Evolutionary conservation across 1,140 invertebrate genomes (phyloP), one percentile per base, ranked within the genome.

Genomic region (Drosophila sucinea): DNA sequence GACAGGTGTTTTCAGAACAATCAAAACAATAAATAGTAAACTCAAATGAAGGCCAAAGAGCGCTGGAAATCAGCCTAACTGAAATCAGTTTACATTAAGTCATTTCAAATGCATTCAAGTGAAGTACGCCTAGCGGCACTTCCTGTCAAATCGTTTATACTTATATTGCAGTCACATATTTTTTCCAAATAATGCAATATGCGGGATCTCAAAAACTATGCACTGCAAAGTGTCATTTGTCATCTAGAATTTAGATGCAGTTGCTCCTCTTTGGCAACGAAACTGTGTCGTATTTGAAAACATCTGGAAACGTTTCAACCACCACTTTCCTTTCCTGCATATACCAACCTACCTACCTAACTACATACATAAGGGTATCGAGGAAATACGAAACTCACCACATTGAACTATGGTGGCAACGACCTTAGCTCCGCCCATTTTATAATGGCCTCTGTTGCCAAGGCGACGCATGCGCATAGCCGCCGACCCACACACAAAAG

Each of bases 351-450:
- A 47, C 6, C 1, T 23, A 23, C 25, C 7, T 6, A 27, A 3
- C 8, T 51, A 7, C n/a, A 17, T 3, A 27, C 25, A 47, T 64
- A 85, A 65, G 72, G 83, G 65, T 67, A 23, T 47, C 57, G 62
- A 2, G 27, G 44, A 11, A 32, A 58, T 11, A 4, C 11, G 38
- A 78, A 89, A 84, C 72, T 75, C 85, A 89, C 84, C 84, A 89
- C 80, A 17, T 58, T 73, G 69, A 73, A 74, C 60, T 66, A 73
- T 65, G 67, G 44, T 72, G 78, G 79, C 41, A 41, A 70, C 76
- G 51, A 70, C 62, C 54, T 86, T 89, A 71, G 77, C 84, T 89
- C 84, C 84, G 84, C 84, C 84, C 84, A 78, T 89, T 89, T 89
- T 89, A 89, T 84, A 89, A 89, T 89, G 84, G 84, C 74, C 84